These are phyloP conservation scores for Pelobates fuscus DNA, from an alignment of 2,113 vertebrate genomes.

Conservation along the genomic window DNA sequence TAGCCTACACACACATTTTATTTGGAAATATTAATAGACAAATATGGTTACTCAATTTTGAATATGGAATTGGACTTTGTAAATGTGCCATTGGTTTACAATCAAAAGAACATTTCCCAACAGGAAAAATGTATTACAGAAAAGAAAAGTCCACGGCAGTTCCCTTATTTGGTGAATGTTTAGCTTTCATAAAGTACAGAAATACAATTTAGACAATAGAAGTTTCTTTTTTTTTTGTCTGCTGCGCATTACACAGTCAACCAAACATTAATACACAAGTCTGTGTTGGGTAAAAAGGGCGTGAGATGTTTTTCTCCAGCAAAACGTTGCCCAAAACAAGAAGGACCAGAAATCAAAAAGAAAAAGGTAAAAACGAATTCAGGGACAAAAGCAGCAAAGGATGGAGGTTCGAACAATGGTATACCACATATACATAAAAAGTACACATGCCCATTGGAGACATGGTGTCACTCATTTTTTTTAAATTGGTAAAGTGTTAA, in stretches of 20 bases:
- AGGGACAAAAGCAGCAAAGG: constrained; percentile 73
- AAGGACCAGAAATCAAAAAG: constrained; percentile 48
- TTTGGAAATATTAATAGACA: constrained; percentile 55
- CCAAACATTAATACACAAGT: constrained; percentile 70
- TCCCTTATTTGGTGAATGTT: constrained; percentile 77
- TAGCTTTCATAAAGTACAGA: constrained; percentile 76
- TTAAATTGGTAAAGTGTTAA: too few species aligned
- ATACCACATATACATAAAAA: constrained; percentile 72
- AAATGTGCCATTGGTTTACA: constrained; percentile 56
- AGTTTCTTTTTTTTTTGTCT: background rate
- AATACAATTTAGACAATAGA: constrained; percentile 70
- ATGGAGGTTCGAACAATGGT: constrained; percentile 91
- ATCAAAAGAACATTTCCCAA: constrained; percentile 49
- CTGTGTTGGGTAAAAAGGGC: constrained; percentile 67
- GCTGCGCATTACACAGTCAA: constrained; percentile 72
- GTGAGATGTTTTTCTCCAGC: constrained; percentile 65
- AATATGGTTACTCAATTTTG: constrained; percentile 55
- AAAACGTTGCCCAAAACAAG: constrained; percentile 67
- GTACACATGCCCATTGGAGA: constrained; percentile 72
- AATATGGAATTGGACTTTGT: constrained; percentile 55
- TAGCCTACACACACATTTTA: constrained; percentile 52
- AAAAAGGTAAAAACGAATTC: constrained; percentile 60
- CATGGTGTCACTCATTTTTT: constrained; percentile 72
- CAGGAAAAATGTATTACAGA: constrained; percentile 55
- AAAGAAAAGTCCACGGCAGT: constrained; percentile 22